phyloP scores from a whole-genome alignment of 2,113 vertebrate species.

The Propithecus coquereli region DNA sequence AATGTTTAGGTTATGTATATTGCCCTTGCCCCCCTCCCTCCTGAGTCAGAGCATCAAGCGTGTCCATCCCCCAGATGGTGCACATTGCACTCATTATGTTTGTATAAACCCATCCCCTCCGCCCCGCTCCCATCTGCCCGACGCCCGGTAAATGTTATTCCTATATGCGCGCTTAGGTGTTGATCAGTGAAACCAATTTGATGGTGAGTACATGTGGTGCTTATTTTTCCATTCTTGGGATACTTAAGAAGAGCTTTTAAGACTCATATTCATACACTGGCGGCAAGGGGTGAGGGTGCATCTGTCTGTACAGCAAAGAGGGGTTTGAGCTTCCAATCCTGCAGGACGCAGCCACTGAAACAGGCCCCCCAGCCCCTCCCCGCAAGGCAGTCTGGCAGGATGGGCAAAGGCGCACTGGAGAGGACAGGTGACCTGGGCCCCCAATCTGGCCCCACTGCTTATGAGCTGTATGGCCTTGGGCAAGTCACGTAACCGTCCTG shows the following conservation, averaged over 20 bases:
- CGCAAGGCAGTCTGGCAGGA: not conserved
- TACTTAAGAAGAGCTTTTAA: not conserved
- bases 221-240: too few relatives aligned
- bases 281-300: not conserved
- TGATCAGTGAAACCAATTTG: too few relatives aligned
- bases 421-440: not conserved
- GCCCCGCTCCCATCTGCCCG: too few relatives aligned
- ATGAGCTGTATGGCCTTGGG: not conserved
- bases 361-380: not conserved
- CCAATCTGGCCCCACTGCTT: not conserved
- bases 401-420: not conserved
- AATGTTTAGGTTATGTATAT: too few relatives aligned
- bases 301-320: not conserved
- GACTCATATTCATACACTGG: not conserved
- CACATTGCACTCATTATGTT: too few relatives aligned
- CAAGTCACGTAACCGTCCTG: not conserved
- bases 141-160: too few relatives aligned
- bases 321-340: not conserved
- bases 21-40: too few relatives aligned
- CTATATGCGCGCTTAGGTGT: too few relatives aligned
- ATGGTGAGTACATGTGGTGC: too few relatives aligned
- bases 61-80: too few relatives aligned
- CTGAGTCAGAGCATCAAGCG: too few relatives aligned
- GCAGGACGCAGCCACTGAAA: not conserved
- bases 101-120: too few relatives aligned